phyloP scores from a whole-genome alignment of 1,140 invertebrate genomes.

The Cheumatopsyche charites region DNA sequence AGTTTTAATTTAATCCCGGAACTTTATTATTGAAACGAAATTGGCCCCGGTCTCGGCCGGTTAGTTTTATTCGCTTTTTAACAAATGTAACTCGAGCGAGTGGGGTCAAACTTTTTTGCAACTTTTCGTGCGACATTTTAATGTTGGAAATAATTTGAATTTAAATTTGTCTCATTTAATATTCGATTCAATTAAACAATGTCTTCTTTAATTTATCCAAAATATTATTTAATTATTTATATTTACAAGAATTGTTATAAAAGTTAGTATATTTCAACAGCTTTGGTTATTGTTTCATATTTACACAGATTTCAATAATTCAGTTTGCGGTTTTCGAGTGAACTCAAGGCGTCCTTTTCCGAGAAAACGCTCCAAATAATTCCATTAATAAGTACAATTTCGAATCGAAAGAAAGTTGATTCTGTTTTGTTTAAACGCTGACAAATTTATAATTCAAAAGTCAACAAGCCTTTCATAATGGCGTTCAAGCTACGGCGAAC shows the following conservation, averaged over 20 bases:
- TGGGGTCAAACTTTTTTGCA: background rate
- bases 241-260: too few species aligned
- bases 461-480: background rate
- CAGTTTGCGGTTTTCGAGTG: background rate
- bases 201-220: too few species aligned
- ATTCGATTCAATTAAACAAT: too few species aligned
- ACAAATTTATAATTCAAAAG: conserved; percentile 16
- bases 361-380: conserved; percentile 1
- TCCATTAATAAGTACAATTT: conserved; percentile 10
- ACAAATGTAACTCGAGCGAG: background rate
- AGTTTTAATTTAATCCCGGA: conserved; percentile 21
- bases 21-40: conserved; percentile 14
- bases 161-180: too few species aligned
- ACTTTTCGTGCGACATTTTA: background rate
- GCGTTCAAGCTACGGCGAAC: background rate
- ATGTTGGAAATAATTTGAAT: too few species aligned
- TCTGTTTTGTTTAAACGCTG: background rate
- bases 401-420: conserved; percentile 15
- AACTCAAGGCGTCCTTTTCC: background rate
- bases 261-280: background rate
- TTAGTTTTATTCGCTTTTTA: background rate
- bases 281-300: background rate
- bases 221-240: too few species aligned
- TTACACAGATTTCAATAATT: conserved; percentile 20
- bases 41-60: background rate